These are phyloP conservation scores for Benthosema pterotum DNA, from an alignment of 2,797 vertebrate genomes.

Conservation along the genomic window DNA sequence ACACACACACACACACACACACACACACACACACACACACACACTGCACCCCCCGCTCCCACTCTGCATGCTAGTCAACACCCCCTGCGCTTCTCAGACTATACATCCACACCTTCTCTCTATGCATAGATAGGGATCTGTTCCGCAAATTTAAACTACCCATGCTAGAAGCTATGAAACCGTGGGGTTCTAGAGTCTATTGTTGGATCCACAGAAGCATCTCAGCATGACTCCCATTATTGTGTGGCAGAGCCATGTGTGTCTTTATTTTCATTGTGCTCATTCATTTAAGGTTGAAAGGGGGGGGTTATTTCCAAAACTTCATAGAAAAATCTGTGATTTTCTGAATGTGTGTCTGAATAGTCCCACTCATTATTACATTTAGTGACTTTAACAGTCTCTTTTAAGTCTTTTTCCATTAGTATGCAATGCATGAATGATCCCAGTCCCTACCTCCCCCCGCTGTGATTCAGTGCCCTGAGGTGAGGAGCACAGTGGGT, in stretches of 20 bases:
- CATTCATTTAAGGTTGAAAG: slow-evolving; percentile 22
- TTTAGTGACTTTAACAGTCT: no score
- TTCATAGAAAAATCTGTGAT: no score
- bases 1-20: not conserved
- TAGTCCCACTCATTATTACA: no score
- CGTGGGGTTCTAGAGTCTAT: not conserved
- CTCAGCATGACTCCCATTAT: slow-evolving; percentile 15
- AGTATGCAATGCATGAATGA: no score
- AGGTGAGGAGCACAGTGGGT: no score
- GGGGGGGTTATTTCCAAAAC: no score
- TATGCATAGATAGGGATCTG: no score
- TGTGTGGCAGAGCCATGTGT: slow-evolving; percentile 24
- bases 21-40: not conserved
- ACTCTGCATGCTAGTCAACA: not conserved
- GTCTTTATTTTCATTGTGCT: slow-evolving; percentile 30
- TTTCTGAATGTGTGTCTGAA: no score
- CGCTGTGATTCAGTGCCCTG: no score
- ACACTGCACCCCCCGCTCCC: not conserved
- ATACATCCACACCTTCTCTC: not conserved
- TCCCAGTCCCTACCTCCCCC: no score
- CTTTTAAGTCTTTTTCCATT: no score
- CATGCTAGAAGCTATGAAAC: not conserved
- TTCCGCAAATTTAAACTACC: no score
- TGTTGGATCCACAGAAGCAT: slow-evolving; percentile 18
- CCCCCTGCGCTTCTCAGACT: slow-evolving; percentile 28